phyloP scores from a whole-genome alignment of 37 sponge, comb jelly and placozoan genomes.

The Tethya wilhelma region DNA sequence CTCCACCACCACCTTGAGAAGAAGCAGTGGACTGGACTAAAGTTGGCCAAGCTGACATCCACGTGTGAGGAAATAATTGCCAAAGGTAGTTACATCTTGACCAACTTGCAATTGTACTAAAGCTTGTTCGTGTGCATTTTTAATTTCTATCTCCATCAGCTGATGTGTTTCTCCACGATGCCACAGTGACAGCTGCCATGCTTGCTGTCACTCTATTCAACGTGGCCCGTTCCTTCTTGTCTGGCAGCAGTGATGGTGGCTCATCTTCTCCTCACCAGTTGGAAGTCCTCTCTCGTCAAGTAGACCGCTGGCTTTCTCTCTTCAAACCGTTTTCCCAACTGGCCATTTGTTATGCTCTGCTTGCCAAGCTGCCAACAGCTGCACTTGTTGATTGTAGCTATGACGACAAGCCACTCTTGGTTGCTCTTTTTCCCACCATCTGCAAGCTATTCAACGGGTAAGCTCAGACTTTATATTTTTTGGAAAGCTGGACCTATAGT shows the following conservation, averaged over 20 bases:
- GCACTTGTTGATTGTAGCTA: neutral
- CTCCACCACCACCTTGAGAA: too few relatives aligned
- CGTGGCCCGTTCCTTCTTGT: slow-evolving; percentile 6
- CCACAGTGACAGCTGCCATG: slow-evolving; percentile 47
- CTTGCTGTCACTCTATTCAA: slow-evolving; percentile 14
- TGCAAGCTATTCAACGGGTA: slow-evolving; percentile 38
- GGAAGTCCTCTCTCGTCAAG: neutral
- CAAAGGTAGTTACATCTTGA: too few relatives aligned
- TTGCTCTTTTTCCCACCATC: slow-evolving; percentile 26
- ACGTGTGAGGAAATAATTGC: too few relatives aligned
- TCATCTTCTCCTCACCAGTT: neutral
- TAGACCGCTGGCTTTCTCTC: slow-evolving; percentile 8
- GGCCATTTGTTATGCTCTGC: slow-evolving; percentile 41
- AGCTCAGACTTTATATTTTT: neutral
- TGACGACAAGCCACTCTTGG: slow-evolving; percentile 10
- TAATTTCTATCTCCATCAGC: neutral
- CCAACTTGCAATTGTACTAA: neutral
- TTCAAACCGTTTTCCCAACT: slow-evolving; percentile 24
- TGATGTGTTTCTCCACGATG: slow-evolving; percentile 29
- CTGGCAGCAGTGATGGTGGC: too few relatives aligned
- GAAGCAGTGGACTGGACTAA: too few relatives aligned
- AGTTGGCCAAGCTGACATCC: too few relatives aligned
- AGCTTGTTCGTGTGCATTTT: neutral
- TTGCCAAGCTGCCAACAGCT: slow-evolving; percentile 49
- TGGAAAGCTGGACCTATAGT: neutral